Percentiles rank a stretch among this genome's conserved stretches.
Evolutionary conservation across 2,113 vertebrate species (phyloP).

Genomic region (Rhinogobius similis): DNA sequence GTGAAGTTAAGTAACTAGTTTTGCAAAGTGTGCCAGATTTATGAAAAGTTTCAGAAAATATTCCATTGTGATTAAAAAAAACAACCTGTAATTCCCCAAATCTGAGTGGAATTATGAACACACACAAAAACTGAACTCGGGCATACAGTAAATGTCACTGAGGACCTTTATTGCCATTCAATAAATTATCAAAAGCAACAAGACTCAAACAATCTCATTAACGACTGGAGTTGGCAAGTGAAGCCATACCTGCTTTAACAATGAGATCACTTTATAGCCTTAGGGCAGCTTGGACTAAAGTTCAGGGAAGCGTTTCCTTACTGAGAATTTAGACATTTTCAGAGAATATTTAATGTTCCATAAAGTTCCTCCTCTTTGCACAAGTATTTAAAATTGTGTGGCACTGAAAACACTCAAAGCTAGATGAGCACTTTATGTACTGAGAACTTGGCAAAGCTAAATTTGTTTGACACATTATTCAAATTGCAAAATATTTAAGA

Average conservation of each 20-base stretch:
- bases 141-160: neutral
- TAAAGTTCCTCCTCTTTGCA: conserved; percentile 8
- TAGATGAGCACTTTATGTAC: neutral
- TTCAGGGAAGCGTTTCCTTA: conserved; percentile 9
- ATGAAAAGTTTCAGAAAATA: too few relatives aligned
- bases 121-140: neutral
- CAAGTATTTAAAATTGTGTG: neutral
- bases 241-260: neutral
- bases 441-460: neutral
- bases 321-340: conserved; percentile 7
- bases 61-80: too few relatives aligned
- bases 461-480: neutral
- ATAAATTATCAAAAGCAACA: neutral
- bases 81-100: too few relatives aligned
- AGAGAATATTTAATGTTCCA: conserved; percentile 1
- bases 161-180: neutral
- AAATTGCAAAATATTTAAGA: neutral
- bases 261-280: neutral
- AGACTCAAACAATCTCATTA: neutral
- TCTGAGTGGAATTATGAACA: neutral
- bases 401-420: neutral
- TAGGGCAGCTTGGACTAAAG: neutral
- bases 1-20: too few relatives aligned
- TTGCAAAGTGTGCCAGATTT: too few relatives aligned
- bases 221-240: neutral